phyloP scores from a whole-genome alignment of 2,797 vertebrate genomes.

The Apogon talboti region DNA sequence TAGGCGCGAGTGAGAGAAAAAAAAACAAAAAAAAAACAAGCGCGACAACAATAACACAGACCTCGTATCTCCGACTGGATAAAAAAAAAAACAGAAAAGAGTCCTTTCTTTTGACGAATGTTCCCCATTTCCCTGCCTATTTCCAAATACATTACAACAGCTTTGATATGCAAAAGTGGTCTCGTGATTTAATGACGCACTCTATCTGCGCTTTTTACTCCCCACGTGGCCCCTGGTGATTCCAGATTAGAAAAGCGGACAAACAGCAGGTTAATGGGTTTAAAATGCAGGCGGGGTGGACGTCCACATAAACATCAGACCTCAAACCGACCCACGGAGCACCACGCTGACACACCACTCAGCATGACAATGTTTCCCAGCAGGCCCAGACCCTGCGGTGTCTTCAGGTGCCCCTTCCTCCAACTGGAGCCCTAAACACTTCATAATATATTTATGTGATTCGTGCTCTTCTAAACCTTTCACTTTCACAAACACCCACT shows the following conservation, averaged over 20 bases:
- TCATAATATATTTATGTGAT: too few species aligned
- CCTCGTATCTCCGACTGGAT: slow-evolving; percentile 49
- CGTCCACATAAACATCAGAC: slow-evolving; percentile 40
- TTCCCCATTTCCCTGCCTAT: background rate
- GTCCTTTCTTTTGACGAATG: slow-evolving; percentile 30
- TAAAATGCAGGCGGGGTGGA: slow-evolving; percentile 59
- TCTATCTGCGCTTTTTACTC: slow-evolving; percentile 45
- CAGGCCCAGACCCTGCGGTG: slow-evolving; percentile 29
- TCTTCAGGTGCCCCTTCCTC: slow-evolving; percentile 35
- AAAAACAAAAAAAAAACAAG: slow-evolving; percentile 37
- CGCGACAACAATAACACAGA: slow-evolving; percentile 54
- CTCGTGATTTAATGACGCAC: slow-evolving; percentile 57
- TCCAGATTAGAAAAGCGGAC: slow-evolving; percentile 64
- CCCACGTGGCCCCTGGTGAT: slow-evolving; percentile 60
- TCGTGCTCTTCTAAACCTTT: too few species aligned
- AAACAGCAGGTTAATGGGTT: slow-evolving; percentile 73
- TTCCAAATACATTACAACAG: slow-evolving; percentile 7
- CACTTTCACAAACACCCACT: too few species aligned
- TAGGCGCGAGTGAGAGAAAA: slow-evolving; percentile 36
- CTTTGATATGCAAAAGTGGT: slow-evolving; percentile 44
- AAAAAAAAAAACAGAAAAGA: slow-evolving; percentile 41
- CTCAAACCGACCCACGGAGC: slow-evolving; percentile 24
- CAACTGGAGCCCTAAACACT: background rate
- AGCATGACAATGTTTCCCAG: slow-evolving; percentile 58
- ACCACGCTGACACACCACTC: slow-evolving; percentile 61